Conservation (phyloP, 2,113 vertebrate species). For the Seriola aureovittata region DNA sequence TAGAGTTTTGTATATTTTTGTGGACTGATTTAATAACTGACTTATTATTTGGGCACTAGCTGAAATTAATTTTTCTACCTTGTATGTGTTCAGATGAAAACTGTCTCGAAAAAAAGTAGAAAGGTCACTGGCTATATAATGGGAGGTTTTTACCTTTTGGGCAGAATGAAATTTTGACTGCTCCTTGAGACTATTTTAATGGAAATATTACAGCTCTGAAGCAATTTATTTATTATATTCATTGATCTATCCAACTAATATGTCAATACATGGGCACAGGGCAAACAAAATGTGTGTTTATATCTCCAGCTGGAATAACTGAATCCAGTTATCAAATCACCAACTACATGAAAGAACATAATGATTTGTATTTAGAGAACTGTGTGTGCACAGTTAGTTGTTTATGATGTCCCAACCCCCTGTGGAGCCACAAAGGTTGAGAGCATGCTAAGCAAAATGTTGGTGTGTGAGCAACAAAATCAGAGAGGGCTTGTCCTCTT, state of each 20-base stretch:
- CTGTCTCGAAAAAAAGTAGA: not conserved
- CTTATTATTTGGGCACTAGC: too few relatives aligned
- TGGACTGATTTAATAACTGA: not conserved
- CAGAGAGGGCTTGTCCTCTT: slow-evolving; percentile 13
- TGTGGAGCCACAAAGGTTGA: slow-evolving; percentile 46
- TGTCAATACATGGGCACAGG: not conserved
- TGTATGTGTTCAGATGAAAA: not conserved
- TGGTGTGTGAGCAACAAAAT: slow-evolving; percentile 37
- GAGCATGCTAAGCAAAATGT: slow-evolving; percentile 30
- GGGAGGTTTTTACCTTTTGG: not conserved
- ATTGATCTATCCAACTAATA: not conserved
- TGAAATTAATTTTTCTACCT: not conserved
- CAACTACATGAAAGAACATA: slow-evolving; percentile 4
- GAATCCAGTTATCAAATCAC: not conserved
- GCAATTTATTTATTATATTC: not conserved
- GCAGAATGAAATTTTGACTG: not conserved
- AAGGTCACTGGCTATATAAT: not conserved
- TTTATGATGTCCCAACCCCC: slow-evolving; percentile 23
- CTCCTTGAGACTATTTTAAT: not conserved
- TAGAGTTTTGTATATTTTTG: not conserved
- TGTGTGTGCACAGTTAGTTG: not conserved
- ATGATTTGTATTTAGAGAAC: slow-evolving; percentile 7
- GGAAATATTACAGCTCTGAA: not conserved
- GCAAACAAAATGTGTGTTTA: not conserved
- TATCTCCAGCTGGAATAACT: not conserved